Conservation (phyloP, 2,888 invertebrate species). For the Spodoptera exigua region DNA sequence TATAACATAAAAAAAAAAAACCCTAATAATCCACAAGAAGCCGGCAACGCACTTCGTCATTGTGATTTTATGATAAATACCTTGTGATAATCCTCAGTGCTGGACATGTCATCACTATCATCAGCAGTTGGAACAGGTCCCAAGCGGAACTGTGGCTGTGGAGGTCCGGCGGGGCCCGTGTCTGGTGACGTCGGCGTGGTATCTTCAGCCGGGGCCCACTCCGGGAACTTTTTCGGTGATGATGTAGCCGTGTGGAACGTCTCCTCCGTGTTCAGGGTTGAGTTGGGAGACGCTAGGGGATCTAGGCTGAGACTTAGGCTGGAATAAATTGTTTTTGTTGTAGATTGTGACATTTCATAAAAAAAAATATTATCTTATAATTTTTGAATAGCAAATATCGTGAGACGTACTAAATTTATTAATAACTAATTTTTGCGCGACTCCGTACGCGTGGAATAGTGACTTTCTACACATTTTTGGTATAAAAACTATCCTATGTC, state of each 20-base stretch:
- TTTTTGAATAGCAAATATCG: no score
- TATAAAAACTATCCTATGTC: no score
- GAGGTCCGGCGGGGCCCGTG: constrained; percentile 37
- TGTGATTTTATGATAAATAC: no score
- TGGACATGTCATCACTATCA: constrained; percentile 90
- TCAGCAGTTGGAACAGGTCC: constrained; percentile 80
- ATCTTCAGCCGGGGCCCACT: constrained; percentile 50
- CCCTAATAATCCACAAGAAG: no score
- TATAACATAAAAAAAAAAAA: no score
- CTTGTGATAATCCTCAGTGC: constrained; percentile 89
- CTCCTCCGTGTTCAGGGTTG: constrained; percentile 89
- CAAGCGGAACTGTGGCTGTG: constrained; percentile 72
- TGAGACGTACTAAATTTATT: no score
- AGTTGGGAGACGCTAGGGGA: constrained; percentile 84
- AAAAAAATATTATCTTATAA: no score
- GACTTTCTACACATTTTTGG: no score
- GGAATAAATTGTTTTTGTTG: constrained; percentile 41
- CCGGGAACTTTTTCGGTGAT: constrained; percentile 70
- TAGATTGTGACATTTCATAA: no score
- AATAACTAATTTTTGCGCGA: no score
- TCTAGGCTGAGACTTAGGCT: constrained; percentile 92
- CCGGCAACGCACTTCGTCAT: no score
- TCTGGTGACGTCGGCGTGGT: constrained; percentile 61
- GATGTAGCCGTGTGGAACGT: constrained; percentile 94
- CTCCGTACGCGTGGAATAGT: no score